Evolutionary conservation across 2,888 invertebrate genomes (phyloP), one percentile per base, ranked within the genome.

Genomic region (Drosophila putrida): DNA sequence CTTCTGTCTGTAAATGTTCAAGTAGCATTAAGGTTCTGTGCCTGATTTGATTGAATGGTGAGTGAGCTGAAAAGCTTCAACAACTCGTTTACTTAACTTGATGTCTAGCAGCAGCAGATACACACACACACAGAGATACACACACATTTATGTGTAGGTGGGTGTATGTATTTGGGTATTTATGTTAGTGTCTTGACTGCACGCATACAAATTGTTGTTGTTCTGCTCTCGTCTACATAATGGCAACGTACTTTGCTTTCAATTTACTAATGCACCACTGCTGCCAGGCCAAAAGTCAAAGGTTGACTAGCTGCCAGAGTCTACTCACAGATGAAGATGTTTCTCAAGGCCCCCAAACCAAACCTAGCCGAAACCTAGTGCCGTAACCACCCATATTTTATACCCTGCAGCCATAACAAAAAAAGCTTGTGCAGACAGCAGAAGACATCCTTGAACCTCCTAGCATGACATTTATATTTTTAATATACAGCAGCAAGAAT

Each of bases 251-350:
- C 77, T 82, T 75, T 74, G 78, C 87, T 86, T 84, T 87, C 87
- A 88, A 84, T 84, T 86, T 84, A 75, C 89, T 84, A 84, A 88
- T 84, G 84, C 87, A 84, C 78, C 64, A 61, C 53, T 63, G 78
- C 55, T 73, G 57, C 70, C 50, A 71, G 28, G 73, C 51, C 73
- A 66, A 73, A 63, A 70, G 71, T 66, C 63, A 82, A 73, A 84
- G 75, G 87, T 87, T 75, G 82, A 75, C 84, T 78, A 69, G 65
- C 78, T 76, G 51, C 77, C 64, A 62, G 64, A 43, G 54, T 38
- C 55, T 53, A 63, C 63, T 64, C 63, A 53, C 39, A 65, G 70
- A 73, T 73, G 60, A 71, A 77, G 75, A 69, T 69, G 63, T 78
- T 70, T 65, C 50, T 58, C 15, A 11, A 51, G 25, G 6, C 15